phyloP scores from a whole-genome alignment of 2,113 vertebrate species.

The Centrocercus urophasianus region DNA sequence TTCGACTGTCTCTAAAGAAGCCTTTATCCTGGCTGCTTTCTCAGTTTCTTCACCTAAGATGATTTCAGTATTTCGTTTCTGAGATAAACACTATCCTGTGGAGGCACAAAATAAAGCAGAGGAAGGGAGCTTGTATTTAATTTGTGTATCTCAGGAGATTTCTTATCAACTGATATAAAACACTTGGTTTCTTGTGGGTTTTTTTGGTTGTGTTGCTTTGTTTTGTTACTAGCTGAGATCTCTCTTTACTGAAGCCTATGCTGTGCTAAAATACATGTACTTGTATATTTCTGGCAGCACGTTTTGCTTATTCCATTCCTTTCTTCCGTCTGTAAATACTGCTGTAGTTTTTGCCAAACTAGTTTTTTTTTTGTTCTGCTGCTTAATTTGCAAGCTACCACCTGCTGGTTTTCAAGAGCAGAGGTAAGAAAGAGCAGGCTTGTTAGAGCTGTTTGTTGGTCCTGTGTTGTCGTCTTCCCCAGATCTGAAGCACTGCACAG shows the following conservation, averaged over 20 bases:
- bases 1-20: neutral
- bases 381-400: constrained; percentile 42
- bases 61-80: neutral
- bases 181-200: neutral
- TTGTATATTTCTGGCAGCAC: constrained; percentile 28
- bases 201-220: neutral
- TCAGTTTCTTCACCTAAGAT: neutral
- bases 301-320: neutral
- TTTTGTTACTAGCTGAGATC: neutral
- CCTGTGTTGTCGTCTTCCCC: neutral
- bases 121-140: neutral
- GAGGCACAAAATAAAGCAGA: neutral
- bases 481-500: neutral
- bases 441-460: neutral
- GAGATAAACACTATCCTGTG: neutral
- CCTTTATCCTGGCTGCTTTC: neutral
- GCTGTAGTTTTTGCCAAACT: constrained; percentile 34
- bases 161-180: neutral
- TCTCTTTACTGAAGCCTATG: neutral
- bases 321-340: constrained; percentile 20
- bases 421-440: constrained; percentile 41
- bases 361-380: neutral
- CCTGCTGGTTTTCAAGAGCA: neutral
- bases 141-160: neutral
- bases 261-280: neutral